Evolutionary conservation across 1,140 invertebrate genomes (phyloP).

Genomic region (Achatina immaculata): DNA sequence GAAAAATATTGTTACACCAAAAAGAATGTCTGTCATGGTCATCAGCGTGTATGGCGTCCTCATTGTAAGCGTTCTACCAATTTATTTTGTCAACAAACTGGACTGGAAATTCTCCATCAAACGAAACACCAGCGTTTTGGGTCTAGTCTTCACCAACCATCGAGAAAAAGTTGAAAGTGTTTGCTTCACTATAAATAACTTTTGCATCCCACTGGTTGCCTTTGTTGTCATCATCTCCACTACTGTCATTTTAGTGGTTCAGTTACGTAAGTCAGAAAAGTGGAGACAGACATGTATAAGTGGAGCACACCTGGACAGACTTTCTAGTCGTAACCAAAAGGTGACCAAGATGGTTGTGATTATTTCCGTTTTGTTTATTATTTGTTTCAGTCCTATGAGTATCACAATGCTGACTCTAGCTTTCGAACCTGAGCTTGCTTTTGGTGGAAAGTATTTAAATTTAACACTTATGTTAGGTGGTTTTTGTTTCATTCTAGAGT

Average conservation of each 20-base stretch:
- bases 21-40: background rate
- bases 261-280: background rate
- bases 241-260: background rate
- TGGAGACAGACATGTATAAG: background rate
- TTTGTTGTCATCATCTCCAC: background rate
- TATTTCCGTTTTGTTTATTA: slow-evolving; percentile 1
- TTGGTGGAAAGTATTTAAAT: background rate
- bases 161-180: background rate
- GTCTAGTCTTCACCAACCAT: background rate
- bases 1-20: background rate
- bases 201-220: background rate
- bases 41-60: background rate
- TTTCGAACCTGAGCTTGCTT: background rate
- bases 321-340: slow-evolving; percentile 4
- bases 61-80: background rate
- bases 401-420: background rate
- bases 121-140: background rate
- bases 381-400: slow-evolving; percentile 2
- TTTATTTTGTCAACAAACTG: background rate
- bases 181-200: background rate
- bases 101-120: background rate
- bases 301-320: background rate
- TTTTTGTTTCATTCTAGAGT: background rate
- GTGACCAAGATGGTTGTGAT: slow-evolving; percentile 16
- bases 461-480: background rate